Base-by-base conservation (phyloP, 2,888 invertebrate species). In the Rotaria macrura region DNA sequence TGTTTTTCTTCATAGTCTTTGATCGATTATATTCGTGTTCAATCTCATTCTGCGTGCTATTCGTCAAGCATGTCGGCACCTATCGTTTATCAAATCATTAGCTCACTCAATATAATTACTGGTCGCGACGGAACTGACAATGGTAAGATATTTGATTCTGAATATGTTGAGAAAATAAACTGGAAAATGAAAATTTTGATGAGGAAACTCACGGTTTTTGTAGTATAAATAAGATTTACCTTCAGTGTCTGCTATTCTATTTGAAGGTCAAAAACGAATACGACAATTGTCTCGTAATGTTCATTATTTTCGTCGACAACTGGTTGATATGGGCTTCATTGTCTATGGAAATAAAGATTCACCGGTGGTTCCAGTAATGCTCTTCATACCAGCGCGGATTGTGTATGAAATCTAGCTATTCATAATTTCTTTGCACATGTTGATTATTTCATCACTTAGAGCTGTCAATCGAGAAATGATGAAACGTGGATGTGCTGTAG, bases 351-450 rank as follows among this genome's bases (percentile, higher is more conserved):
- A 96, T 91, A 94, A 94, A 89, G 95, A 96, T 91, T 97, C 97
- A 84, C 98, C 98, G 0, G 97, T 99, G 87, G 95, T 99, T 89
- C 98, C 98, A 34, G 93, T 98, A 92, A 92, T 99, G 89, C 94
- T 96, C 88, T 99, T 96, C 92, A 93, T 95, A 89, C 97, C 96
- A 91, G 95, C 96, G 87, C 97, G 97, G 93, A 95, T 97, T 91
- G 94, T 94, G 86, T 84, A 86, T 14, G 84, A n/a, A 25, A 57
- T n/a, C n/a, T n/a, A n/a, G n/a, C n/a, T n/a, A n/a, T n/a, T n/a
- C n/a, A n/a, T n/a, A n/a, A n/a, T n/a, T n/a, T n/a, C n/a, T n/a
- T n/a, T n/a, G n/a, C n/a, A n/a, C n/a, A n/a, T n/a, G n/a, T n/a
- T n/a, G n/a, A n/a, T n/a, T n/a, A n/a, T n/a, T n/a, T n/a, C n/a